Evolutionary conservation across 2,797 vertebrate species (phyloP), one percentile per base, ranked within the genome.

Genomic region (Philypnodon macrostomus): DNA sequence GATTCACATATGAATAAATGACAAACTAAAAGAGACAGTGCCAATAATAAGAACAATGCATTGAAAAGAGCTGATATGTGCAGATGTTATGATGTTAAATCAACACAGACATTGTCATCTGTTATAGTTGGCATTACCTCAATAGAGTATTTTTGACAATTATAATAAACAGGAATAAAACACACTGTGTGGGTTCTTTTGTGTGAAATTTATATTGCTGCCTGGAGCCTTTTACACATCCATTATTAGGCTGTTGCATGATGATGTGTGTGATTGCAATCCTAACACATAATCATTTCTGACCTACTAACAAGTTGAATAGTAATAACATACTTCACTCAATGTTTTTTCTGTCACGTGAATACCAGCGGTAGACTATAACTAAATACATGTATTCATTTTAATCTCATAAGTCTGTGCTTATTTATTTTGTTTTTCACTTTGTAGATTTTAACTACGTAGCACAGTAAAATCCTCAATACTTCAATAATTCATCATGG

Each of bases 151-250:
- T 51, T 31, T 23, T 17, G 11, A 50, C 13, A 23, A 4, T 30
- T 15, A 6, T 9, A 39, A 17, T 29, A 55, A 58, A 49, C 48
- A 30, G 15, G 11, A 10, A 39, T 38, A 33, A 55, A 31, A 35
- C 7, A 14, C 40, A 48, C 14, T 40, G 2, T 19, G 4, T 35
- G 17, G 4, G 11, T 24, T 54, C n/a, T 57, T 21, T n/a, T 49
- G 44, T 37, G 35, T 19, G 52, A 26, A 57, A 27, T 27, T 53
- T 53, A 37, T 59, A 59, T 52, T 34, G 40, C n/a, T 46, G 46
- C 35, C 30, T 30, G 11, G 5, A 45, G 37, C 36, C 12, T 19
- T 21, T 15, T 37, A 18, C 35, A 4, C 16, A 16, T 15, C 9
- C 15, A 36, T 10, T 12, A 11, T 18, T 19, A 16, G 18, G 10